Base-by-base conservation (phyloP, 2,113 vertebrate species). In the Pontoporia blainvillei region DNA sequence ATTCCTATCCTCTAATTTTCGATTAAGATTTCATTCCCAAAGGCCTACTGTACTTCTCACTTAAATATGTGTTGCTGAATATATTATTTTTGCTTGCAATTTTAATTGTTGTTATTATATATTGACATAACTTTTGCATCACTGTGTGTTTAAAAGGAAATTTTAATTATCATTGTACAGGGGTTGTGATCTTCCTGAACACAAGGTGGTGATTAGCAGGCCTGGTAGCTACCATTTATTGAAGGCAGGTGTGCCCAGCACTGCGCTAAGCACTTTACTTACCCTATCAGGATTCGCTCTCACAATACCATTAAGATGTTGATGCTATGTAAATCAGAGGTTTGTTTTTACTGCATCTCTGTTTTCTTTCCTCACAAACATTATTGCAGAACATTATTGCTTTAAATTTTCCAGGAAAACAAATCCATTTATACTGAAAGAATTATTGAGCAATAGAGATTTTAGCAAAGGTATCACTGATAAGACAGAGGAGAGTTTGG, bases 1-100 rank as follows among this genome's bases (percentile, higher is more conserved):
- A 57, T 57, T 82, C 54, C 21, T 49, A 67, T 73, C 29, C 61
- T 90, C 92, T 91, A 64, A 94, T 95, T 97, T 97, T 86, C 44
- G 86, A 36, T 57, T 17, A 57, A 57, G 17, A 57, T 75, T 87
- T 92, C n/a, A 82, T 79, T 72, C 62, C 83, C 72, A 86, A 86
- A 67, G 27, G 66, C 4, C 36, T 57, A 67, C 54, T 66, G 4
- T 10, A 64, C 8, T 82, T 93, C 34, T 90, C 76, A 91, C 27
- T 76, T 84, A 86, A 31, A 59, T 57, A 64, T 44, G 25, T 73
- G 54, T 71, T 87, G 20, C 59, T 91, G 81, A 90, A 91, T 92
- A 71, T 88, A 91, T 94, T 91, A 90, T 39, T 86, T 95, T 91
- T 86, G 15, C 44, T 75, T 66, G 23, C 8, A 61, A 88, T 67